Evolutionary conservation across 53 echinoderm and acorn worm species (phyloP).

Genomic region (Arbacia lixula): DNA sequence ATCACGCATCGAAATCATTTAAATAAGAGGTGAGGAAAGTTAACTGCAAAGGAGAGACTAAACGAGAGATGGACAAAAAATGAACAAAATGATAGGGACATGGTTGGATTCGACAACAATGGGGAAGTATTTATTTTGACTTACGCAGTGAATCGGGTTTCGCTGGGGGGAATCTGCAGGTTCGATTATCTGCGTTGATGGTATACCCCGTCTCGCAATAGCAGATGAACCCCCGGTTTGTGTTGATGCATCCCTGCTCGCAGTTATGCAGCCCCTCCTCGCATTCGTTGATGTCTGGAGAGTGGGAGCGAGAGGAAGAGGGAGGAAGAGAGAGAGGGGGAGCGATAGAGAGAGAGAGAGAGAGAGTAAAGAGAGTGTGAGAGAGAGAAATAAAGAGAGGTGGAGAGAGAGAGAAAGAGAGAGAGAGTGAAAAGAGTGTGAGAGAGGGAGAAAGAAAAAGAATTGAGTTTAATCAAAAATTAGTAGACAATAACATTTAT

Average conservation of each 20-base stretch:
- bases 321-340: no score
- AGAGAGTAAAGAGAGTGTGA: no score
- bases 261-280: constrained; percentile 51
- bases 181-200: constrained; percentile 54
- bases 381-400: no score
- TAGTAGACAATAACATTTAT: no score
- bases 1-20: not conserved
- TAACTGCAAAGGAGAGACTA: no score
- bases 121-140: not conserved
- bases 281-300: constrained; percentile 90
- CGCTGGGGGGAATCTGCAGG: constrained; percentile 38
- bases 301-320: not conserved
- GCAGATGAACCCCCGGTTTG: constrained; percentile 66
- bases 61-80: no score
- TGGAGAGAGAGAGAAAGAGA: no score
- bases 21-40: no score
- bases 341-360: no score
- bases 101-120: not conserved
- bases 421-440: no score
- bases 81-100: not conserved
- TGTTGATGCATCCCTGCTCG: constrained; percentile 86
- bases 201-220: constrained; percentile 68
- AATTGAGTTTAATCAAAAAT: no score
- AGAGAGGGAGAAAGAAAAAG: no score
- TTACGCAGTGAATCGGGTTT: constrained; percentile 14